Conservation (phyloP, 1,140 invertebrate genomes). For the Acromyrmex heyeri region DNA sequence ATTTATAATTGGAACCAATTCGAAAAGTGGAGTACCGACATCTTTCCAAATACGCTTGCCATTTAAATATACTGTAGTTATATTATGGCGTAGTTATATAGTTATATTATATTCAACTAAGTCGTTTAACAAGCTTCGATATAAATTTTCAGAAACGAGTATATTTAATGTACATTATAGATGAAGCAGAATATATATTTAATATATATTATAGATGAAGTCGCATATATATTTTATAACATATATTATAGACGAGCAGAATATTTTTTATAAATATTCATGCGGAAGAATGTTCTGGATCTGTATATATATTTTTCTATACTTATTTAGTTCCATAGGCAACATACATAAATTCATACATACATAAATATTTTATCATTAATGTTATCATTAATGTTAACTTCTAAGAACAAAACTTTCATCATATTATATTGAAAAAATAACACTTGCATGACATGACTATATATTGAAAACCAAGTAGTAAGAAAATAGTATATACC, state of each 20-base stretch:
- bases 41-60: neutral
- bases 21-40: neutral
- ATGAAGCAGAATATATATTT: too few species aligned
- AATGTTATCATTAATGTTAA: neutral
- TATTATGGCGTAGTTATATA: neutral
- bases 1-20: slow-evolving; percentile 21
- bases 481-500: slow-evolving; percentile 45
- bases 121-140: neutral
- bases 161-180: too few species aligned
- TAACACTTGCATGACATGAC: slow-evolving; percentile 23
- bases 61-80: neutral
- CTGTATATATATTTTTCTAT: slow-evolving; percentile 13
- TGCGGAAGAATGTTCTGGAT: neutral
- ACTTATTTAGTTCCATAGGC: slow-evolving; percentile 5
- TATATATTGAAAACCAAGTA: slow-evolving; percentile 21
- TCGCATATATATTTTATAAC: too few species aligned
- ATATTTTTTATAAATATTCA: neutral
- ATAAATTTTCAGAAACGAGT: neutral
- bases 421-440: slow-evolving; percentile 45
- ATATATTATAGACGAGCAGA: too few species aligned
- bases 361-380: neutral
- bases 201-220: too few species aligned
- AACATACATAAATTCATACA: neutral
- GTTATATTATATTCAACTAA: neutral
- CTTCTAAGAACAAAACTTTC: neutral